These are phyloP conservation scores for Mus caroli DNA, from an alignment of 2,797 vertebrate genomes.

Conservation along the genomic window DNA sequence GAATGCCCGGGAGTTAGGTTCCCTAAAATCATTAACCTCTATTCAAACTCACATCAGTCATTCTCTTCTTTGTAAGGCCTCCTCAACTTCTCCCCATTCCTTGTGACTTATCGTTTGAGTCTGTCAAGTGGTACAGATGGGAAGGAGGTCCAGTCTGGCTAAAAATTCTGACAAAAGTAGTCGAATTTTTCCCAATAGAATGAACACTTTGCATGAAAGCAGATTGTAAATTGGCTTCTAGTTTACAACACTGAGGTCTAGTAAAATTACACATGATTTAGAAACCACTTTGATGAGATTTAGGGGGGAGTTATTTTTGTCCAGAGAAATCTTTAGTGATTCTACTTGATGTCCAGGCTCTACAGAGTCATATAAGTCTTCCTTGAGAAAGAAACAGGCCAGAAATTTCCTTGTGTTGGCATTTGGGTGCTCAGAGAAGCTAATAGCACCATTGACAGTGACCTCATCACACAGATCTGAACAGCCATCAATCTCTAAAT, in stretches of 20 bases:
- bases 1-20: neutral
- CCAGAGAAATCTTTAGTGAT: slow-evolving; percentile 35
- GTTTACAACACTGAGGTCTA: slow-evolving; percentile 63
- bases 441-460: neutral
- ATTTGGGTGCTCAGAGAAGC: neutral
- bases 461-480: slow-evolving; percentile 33
- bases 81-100: neutral
- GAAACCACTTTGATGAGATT: neutral
- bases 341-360: neutral
- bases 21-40: neutral
- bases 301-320: slow-evolving; percentile 51
- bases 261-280: slow-evolving; percentile 51
- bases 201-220: slow-evolving; percentile 73
- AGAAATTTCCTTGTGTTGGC: neutral
- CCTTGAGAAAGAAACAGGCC: neutral
- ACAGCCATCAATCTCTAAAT: neutral
- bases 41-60: slow-evolving; percentile 25
- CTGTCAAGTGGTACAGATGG: slow-evolving; percentile 69
- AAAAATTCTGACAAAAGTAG: slow-evolving; percentile 63
- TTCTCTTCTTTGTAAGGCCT: slow-evolving; percentile 57
- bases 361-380: neutral
- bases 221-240: slow-evolving; percentile 75
- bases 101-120: slow-evolving; percentile 72
- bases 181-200: slow-evolving; percentile 59
- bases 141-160: slow-evolving; percentile 60